Evolutionary conservation across 30 jellyfish, hydroid and myxozoan genomes (phyloP), one percentile per base, ranked within the genome.

Genomic region (Turritopsis rubra): DNA sequence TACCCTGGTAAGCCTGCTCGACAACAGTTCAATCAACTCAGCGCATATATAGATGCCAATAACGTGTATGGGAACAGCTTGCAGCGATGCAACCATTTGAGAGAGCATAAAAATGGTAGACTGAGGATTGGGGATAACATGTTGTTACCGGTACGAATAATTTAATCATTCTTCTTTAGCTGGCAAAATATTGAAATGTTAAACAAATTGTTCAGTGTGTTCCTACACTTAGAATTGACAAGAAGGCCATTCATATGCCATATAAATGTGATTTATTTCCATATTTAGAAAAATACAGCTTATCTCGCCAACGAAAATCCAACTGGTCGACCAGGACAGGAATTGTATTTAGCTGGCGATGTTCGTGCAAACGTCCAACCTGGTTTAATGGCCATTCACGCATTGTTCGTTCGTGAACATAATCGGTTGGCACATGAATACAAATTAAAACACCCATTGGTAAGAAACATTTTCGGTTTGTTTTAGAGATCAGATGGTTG

Each of bases 331-430:
- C 79, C 87, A 8, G 91, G 91, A 25, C 53, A 88, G 28, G 66
- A 53, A 52, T 93, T 93, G 28, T 85, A 85, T 27, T 87, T 85
- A 0, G 96, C 99, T 28, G 99, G 99, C 17, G 99, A 93, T 75
- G 86, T 92, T 21, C 83, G 99, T 1, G 90, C 99, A 66, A 93
- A 93, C 73, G 99, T 93, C 26, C 97, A 94, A 27, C 99, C 99
- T 16, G 99, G 99, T 27, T 73, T 93, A 41, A 77, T 88, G 29
- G 95, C 91, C 21, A 52, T 93, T 29, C 99, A 93, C 71, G 80
- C 99, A 21, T 30, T 93, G 68, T 88, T 88, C 74, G 94, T 93
- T 28, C 21, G 85, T 52, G 99, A 93, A 74, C 99, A 93, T 89
- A 93, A 93, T 76, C 86, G 99, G 23, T 84, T 88, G 68, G 95